Conservation (phyloP, 2,113 vertebrate species). For the Pachypanchax playfairii region DNA sequence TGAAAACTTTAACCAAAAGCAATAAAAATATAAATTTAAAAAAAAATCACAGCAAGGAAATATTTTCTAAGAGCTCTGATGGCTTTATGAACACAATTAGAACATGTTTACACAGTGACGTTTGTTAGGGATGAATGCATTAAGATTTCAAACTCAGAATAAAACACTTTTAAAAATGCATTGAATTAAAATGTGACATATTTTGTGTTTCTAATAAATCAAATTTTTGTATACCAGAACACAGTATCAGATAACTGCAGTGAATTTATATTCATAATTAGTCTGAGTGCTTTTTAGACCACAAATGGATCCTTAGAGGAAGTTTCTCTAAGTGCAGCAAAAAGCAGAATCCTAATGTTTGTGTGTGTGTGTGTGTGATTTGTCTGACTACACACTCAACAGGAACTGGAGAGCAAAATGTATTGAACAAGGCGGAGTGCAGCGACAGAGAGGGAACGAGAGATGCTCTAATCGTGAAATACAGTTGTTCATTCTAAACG, state of each 20-base stretch:
- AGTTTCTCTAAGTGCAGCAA: constrained; percentile 68
- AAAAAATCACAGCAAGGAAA: too few relatives aligned
- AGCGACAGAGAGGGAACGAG: constrained; percentile 35
- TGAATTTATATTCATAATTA: constrained; percentile 69
- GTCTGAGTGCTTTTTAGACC: constrained; percentile 63
- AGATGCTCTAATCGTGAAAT: constrained; percentile 59
- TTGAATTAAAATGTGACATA: constrained; percentile 19
- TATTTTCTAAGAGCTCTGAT: background rate
- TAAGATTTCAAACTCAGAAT: background rate
- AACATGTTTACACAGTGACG: background rate
- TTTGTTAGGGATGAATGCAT: background rate
- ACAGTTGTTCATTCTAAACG: constrained; percentile 56
- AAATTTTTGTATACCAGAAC: constrained; percentile 37
- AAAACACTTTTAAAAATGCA: background rate
- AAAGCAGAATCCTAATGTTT: constrained; percentile 67
- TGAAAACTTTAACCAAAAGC: too few relatives aligned
- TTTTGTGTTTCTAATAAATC: constrained; percentile 26
- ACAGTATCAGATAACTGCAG: constrained; percentile 38
- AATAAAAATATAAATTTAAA: too few relatives aligned
- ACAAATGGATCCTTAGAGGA: constrained; percentile 71
- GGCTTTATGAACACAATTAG: background rate
- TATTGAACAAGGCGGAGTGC: constrained; percentile 43
- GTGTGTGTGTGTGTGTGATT: constrained; percentile 39
- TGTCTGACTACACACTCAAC: constrained; percentile 33
- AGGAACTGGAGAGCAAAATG: constrained; percentile 59